A percentile compares a stretch with the other conserved stretches of the same genome.
Evolutionary conservation across 2,797 vertebrate species (phyloP).

Genomic region (Lacerta agilis): DNA sequence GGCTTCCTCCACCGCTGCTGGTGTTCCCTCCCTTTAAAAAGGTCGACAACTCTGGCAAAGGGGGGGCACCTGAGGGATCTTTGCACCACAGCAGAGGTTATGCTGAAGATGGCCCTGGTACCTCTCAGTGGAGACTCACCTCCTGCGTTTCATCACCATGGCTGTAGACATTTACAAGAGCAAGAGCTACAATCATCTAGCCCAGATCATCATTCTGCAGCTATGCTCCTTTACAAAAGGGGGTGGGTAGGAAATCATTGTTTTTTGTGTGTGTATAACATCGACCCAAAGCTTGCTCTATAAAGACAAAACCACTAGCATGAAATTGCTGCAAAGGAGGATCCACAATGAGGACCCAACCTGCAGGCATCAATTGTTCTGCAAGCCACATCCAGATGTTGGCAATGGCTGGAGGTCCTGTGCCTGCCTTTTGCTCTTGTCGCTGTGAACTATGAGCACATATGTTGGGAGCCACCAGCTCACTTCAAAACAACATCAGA

Average conservation of each 20-base stretch:
- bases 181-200: not conserved
- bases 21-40: no score
- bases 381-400: constrained; percentile 59
- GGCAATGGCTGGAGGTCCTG: constrained; percentile 55
- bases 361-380: constrained; percentile 54
- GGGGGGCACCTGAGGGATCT: no score
- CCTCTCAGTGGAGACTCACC: not conserved
- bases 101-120: no score
- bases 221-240: not conserved
- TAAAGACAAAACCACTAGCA: constrained; percentile 20
- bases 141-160: not conserved
- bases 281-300: constrained; percentile 38
- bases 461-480: constrained; percentile 49
- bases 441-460: constrained; percentile 64
- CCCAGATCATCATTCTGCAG: not conserved
- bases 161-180: not conserved
- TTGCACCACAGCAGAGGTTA: accelerated
- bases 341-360: constrained; percentile 41
- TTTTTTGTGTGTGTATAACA: no score
- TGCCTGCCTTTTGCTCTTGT: constrained; percentile 61
- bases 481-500: constrained; percentile 57
- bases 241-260: not conserved
- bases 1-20: no score
- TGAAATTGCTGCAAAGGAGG: constrained; percentile 29
- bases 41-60: no score